Conservation (phyloP, 2,113 vertebrate species). For the Hippotragus niger region DNA sequence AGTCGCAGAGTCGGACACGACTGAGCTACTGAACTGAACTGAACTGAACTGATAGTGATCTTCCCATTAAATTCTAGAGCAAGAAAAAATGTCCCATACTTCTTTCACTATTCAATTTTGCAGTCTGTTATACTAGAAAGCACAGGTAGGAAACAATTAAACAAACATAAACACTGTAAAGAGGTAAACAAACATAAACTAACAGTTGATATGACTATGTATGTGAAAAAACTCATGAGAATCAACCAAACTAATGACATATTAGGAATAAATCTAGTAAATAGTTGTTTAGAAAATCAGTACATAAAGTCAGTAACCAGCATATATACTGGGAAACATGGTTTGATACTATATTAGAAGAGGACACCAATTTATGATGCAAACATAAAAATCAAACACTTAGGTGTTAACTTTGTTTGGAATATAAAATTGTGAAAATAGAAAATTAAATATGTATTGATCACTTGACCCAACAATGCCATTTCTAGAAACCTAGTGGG, state of each 20-base stretch:
- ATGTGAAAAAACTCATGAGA: not conserved
- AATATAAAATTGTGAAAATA: not conserved
- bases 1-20: rapidly evolving
- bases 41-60: not conserved
- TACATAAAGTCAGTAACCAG: not conserved
- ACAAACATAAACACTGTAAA: not conserved
- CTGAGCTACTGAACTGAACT: not conserved
- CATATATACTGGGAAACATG: not conserved
- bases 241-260: not conserved
- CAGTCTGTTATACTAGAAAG: not conserved
- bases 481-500: not conserved
- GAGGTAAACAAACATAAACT: not conserved
- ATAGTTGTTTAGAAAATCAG: not conserved
- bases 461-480: not conserved
- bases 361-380: not conserved
- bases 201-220: too few relatives aligned
- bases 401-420: not conserved
- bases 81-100: not conserved
- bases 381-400: not conserved
- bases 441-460: not conserved
- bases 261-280: not conserved
- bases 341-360: not conserved
- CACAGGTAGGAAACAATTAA: not conserved
- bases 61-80: not conserved
- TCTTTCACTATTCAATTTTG: not conserved